Conservation (phyloP, 2,888 invertebrate species). For the Andrena dorsata region DNA sequence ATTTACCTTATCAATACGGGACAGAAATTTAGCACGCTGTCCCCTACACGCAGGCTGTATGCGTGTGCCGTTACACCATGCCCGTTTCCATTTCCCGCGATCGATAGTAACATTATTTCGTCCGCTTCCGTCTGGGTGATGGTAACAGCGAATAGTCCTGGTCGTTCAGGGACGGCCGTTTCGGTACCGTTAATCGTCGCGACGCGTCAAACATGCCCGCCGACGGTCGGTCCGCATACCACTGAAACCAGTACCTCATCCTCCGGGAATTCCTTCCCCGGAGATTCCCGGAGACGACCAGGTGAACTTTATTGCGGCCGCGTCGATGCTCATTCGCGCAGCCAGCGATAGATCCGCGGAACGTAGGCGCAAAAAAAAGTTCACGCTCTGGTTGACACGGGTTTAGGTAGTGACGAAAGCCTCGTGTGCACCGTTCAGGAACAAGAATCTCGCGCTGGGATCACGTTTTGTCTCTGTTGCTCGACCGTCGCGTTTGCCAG, state of each 20-base stretch:
- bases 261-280: neutral
- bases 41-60: neutral
- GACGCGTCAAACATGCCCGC: neutral
- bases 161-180: neutral
- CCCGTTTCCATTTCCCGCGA: constrained; percentile 23
- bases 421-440: constrained; percentile 65
- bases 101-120: constrained; percentile 14
- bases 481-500: neutral
- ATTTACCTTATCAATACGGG: no score
- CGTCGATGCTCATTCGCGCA: neutral
- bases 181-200: constrained; percentile 42
- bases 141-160: neutral
- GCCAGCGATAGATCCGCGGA: neutral
- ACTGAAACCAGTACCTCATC: neutral
- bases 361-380: constrained; percentile 28
- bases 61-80: constrained; percentile 30
- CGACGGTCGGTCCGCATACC: constrained; percentile 8
- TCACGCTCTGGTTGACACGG: constrained; percentile 69
- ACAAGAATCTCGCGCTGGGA: constrained; percentile 31
- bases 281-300: neutral
- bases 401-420: constrained; percentile 65
- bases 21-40: constrained; percentile 38
- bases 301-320: neutral
- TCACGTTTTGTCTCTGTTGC: constrained; percentile 23
- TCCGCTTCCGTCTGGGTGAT: neutral